Base-by-base conservation (phyloP, 2,888 invertebrate species). In the Schrankia costaestrigalis region DNA sequence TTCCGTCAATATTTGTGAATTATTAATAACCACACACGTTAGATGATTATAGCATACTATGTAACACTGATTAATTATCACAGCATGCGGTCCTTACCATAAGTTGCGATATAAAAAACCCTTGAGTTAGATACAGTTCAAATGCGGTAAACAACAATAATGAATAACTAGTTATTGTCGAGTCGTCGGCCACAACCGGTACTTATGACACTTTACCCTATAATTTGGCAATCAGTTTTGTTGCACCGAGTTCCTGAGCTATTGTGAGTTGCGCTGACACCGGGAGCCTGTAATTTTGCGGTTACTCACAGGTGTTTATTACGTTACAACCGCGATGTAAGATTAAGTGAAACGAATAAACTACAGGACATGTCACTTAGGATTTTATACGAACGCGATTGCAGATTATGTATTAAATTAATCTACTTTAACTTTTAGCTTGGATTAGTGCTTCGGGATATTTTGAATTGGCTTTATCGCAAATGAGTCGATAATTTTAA, bases 151-250 rank as follows among this genome's bases (percentile, higher is more conserved):
- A 62, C 55, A 55, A 64, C 60, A 56, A 71, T 70, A 74, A 71
- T 64, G 61, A 62, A 64, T 62, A 61, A 58, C n/a, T 62, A 66
- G 66, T 59, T 59, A 62, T 53, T 61, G 52, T 50, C 59, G 46
- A 50, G 58, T 54, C 51, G 50, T 64, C 52, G 56, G 50, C 53
- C 55, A 46, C 53, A 76, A 67, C 75, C 69, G 61, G 69, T 74
- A 63, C 54, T 83, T 79, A 77, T 74, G 74, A 71, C 76, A 78
- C 76, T 65, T 76, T 69, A 83, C 80, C 85, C 83, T 78, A 71
- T 77, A 83, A 85, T 86, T 85, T 83, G 81, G 78, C 77, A 74
- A 81, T 82, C 76, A 76, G 63, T 63, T 66, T 59, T 59, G 34
- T 48, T 33, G 65, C 61, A 53, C 66, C 57, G 56, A 50, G 60